phyloP scores from a whole-genome alignment of 2,888 invertebrate genomes.

The Syrista parreyssii region DNA sequence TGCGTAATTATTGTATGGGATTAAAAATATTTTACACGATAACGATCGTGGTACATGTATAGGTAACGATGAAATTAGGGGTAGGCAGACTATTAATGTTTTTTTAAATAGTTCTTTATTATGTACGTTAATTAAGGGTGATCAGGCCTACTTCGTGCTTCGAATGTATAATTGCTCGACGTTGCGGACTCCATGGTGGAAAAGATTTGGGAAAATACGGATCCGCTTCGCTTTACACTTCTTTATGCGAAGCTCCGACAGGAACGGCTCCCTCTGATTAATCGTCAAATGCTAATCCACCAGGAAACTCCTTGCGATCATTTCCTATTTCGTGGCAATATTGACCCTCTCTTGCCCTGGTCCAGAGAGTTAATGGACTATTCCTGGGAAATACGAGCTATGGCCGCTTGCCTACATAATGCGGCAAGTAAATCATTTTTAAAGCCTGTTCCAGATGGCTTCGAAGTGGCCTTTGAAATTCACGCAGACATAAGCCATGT shows the following conservation, averaged over 20 bases:
- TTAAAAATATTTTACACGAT: background rate
- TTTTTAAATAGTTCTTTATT: background rate
- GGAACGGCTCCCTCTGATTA: constrained; percentile 4
- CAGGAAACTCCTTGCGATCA: constrained; percentile 11
- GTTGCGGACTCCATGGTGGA: background rate
- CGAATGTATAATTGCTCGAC: background rate
- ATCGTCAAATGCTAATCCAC: constrained; percentile 18
- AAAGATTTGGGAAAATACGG: background rate
- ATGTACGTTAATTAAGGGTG: background rate
- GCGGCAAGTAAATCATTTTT: background rate
- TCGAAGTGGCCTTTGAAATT: background rate
- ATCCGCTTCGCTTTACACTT: background rate
- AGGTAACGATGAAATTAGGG: background rate
- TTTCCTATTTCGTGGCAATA: constrained; percentile 13
- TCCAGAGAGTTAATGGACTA: background rate
- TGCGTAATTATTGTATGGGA: background rate
- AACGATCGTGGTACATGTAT: background rate
- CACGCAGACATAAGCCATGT: background rate
- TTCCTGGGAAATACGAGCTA: background rate
- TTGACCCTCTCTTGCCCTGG: constrained; percentile 4
- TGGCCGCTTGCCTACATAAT: background rate
- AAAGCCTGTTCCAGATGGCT: background rate
- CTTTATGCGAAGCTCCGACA: background rate
- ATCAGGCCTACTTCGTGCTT: background rate
- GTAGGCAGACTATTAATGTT: background rate